Base-by-base conservation (phyloP, 1,140 invertebrate species). In the Antheraea mylitta region DNA sequence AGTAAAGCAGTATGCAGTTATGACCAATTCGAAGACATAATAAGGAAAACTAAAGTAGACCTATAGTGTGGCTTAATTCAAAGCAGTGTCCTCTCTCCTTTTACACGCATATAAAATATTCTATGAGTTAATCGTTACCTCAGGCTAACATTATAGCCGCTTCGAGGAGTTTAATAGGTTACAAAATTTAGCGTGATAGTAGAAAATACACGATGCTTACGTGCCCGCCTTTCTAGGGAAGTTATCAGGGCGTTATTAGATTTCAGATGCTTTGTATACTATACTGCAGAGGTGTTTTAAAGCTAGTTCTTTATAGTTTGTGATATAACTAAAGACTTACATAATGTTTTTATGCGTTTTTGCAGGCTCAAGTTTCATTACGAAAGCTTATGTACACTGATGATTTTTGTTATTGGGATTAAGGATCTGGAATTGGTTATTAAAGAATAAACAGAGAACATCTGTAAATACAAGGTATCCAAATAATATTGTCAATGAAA, bases 131-230 rank as follows among this genome's bases (percentile, higher is more conserved):
- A 89, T 91, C 86, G 87, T 83, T 85, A 85, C 89, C 87, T 87
- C 87, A 72, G 89, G 89, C 86, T 84, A 91, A 90, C 87, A 85
- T 88, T 88, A 90, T 87, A 80, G 89, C 82, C 83, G 87, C 86
- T 90, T 86, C 87, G 82, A 90, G 84, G 78, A 89, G 85, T 82
- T 90, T 87, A 90, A 91, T 90, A 91, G 87, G 85, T 89, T 81
- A 86, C 87, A 87, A 88, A 90, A 91, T 90, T 89, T 88, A 89
- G 81, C 82, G 85, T 82, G 87, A 88, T 90, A 85, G 81, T 87
- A 89, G 82, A 89, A 89, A 89, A 89, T 86, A 87, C 83, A 89
- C 77, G 82, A 78, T 77, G 81, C 80, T 87, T 84, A 86, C 85
- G 86, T 88, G 86, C 82, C 78, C 66, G 77, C 78, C 79, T 73